Conservation (phyloP, 2,113 vertebrate genomes). For the Misgurnus mizolepis region DNA sequence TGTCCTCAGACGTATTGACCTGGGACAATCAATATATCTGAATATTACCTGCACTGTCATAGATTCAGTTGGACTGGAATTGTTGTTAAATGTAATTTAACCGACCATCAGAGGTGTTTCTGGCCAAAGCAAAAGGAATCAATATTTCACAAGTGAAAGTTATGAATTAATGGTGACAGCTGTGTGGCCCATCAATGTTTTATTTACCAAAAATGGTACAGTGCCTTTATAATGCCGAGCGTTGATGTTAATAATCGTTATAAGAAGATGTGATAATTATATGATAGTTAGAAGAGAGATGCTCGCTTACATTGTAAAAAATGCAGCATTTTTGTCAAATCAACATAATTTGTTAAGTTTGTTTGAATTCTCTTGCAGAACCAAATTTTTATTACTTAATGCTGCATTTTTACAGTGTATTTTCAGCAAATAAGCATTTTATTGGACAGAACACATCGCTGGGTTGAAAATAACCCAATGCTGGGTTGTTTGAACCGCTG, state of each 20-base stretch:
- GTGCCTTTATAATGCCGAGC: not conserved
- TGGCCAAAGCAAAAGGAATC: not conserved
- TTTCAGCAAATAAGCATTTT: too few species aligned
- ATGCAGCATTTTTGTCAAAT: too few species aligned
- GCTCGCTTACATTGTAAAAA: too few species aligned
- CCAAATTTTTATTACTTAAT: too few species aligned
- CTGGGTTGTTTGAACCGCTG: too few species aligned
- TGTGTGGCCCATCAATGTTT: not conserved
- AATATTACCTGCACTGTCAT: conserved; percentile 33
- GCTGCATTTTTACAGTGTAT: too few species aligned
- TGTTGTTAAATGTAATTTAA: not conserved
- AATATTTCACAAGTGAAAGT: not conserved
- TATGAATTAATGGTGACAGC: not conserved
- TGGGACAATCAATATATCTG: conserved; percentile 19
- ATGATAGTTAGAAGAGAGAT: too few species aligned
- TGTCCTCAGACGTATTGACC: conserved; percentile 46
- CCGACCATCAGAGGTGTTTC: not conserved
- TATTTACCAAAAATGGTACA: not conserved
- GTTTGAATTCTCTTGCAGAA: too few species aligned
- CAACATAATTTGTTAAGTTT: too few species aligned
- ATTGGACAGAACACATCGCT: too few species aligned
- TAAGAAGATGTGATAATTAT: too few species aligned
- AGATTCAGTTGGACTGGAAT: not conserved
- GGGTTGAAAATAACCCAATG: too few species aligned
- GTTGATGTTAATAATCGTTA: not conserved